Evolutionary conservation across 2,888 invertebrate genomes (phyloP), one percentile per base, ranked within the genome.

Genomic region (Nomada fabriciana): DNA sequence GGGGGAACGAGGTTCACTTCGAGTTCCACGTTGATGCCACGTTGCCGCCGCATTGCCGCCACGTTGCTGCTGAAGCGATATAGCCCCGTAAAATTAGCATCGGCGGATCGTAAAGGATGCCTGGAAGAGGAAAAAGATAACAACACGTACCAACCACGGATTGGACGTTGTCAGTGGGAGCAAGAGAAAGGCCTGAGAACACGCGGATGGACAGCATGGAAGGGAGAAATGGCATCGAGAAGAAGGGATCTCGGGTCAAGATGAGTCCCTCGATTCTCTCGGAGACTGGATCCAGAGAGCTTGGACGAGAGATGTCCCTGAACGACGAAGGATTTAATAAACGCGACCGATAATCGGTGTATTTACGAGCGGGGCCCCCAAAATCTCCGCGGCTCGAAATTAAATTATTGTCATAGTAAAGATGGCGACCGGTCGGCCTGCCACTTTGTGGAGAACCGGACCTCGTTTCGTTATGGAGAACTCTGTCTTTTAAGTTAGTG

Each of bases 31-130:
- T 63, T 73, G 83, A 80, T 84, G 84, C 83, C 85, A 85, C 83
- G 80, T 86, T 84, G 86, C 86, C 87, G 87, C 80, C 86, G 79
- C 81, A 72, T 63, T 83, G 84, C 82, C 82, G 82, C 82, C 72
- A 79, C 81, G 86, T 80, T 85, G 82, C 81, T 85, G 88, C 80
- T 69, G 84, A 77, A 83, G 91, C 90, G 90, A 91, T 91, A 74
- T 90, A 93, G 91, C 90, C 84, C 91, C 93, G 93, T 93, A 93
- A 93, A 93, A 93, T 93, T 93, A 93, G 93, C 93, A 93, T 93
- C 91, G 91, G 91, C 86, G 89, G 91, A 92, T 93, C 92, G 92
- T 93, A 93, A 93, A 93, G 90, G 91, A 89, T 86, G 84, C 76
- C 74, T 60, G 52, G 76, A 60, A 79, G 71, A 64, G 80, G 47